These are phyloP conservation scores for Caenorhabditis japonica DNA, from an alignment of 2,888 invertebrate species.

Conservation along the genomic window DNA sequence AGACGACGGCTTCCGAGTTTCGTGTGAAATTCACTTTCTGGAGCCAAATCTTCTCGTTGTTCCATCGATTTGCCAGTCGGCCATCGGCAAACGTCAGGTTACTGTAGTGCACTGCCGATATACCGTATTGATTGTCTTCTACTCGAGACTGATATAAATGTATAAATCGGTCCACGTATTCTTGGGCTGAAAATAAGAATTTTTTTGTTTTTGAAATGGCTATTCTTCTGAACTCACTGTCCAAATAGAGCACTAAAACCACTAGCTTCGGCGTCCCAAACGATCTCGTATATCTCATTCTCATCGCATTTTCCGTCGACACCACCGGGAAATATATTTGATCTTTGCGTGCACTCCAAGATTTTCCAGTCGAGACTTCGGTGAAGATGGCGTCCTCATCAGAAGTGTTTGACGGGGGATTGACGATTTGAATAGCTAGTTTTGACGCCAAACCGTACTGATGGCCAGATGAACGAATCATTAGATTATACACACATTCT, in stretches of 20 bases:
- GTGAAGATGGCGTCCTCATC: constrained; percentile 84
- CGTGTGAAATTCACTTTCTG: constrained; percentile 74
- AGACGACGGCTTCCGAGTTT: constrained; percentile 75
- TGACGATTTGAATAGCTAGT: constrained; percentile 82
- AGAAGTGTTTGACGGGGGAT: constrained; percentile 87
- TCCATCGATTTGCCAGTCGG: constrained; percentile 72
- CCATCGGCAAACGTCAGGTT: constrained; percentile 74
- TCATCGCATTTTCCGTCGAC: constrained; percentile 81
- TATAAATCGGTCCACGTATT: constrained; percentile 75
- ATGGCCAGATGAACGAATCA: constrained; percentile 68
- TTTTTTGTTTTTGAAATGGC: not conserved
- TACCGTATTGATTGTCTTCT: constrained; percentile 84
- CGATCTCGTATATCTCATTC: constrained; percentile 76
- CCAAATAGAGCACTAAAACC: constrained; percentile 74
- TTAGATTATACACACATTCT: constrained; percentile 68
- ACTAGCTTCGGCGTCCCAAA: constrained; percentile 72
- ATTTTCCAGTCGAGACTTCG: constrained; percentile 53
- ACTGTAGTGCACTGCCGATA: constrained; percentile 85
- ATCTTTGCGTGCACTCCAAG: constrained; percentile 58
- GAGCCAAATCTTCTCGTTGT: constrained; percentile 75
- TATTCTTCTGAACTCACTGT: constrained; percentile 55
- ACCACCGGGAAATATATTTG: constrained; percentile 86
- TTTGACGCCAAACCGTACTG: constrained; percentile 73
- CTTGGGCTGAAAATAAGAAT: constrained; percentile 67
- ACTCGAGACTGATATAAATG: constrained; percentile 74